phyloP scores from a whole-genome alignment of 2,113 vertebrate species.

The Asarcornis scutulata region DNA sequence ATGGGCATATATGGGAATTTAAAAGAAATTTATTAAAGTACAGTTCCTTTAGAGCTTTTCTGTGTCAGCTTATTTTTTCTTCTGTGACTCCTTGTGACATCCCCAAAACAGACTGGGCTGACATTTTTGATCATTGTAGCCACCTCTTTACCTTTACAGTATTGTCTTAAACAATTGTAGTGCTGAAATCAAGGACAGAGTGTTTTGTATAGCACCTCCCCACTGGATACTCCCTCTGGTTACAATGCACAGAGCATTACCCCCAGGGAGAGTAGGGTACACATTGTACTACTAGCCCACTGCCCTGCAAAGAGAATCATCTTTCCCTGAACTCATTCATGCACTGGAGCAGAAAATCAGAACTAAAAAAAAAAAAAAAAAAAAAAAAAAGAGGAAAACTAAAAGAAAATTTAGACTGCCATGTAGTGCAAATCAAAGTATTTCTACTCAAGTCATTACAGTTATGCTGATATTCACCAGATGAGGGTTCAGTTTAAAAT shows the following conservation, averaged over 20 bases:
- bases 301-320: neutral
- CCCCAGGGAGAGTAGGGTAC: neutral
- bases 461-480: neutral
- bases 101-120: neutral
- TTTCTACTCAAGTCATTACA: neutral
- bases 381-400: neutral
- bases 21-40: neutral
- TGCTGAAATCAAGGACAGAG: neutral
- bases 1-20: neutral
- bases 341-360: neutral
- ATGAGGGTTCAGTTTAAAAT: neutral
- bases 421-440: neutral
- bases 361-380: neutral
- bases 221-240: neutral
- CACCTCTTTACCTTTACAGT: neutral
- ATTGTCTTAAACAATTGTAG: neutral
- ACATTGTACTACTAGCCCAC: neutral
- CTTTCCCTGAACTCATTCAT: neutral
- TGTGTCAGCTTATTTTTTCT: neutral
- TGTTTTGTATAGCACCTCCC: neutral
- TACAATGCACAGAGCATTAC: neutral
- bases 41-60: neutral
- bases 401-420: neutral
- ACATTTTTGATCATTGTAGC: neutral
- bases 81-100: neutral